Evolutionary conservation across 2,113 vertebrate species (phyloP).

Genomic region (Micromys minutus): DNA sequence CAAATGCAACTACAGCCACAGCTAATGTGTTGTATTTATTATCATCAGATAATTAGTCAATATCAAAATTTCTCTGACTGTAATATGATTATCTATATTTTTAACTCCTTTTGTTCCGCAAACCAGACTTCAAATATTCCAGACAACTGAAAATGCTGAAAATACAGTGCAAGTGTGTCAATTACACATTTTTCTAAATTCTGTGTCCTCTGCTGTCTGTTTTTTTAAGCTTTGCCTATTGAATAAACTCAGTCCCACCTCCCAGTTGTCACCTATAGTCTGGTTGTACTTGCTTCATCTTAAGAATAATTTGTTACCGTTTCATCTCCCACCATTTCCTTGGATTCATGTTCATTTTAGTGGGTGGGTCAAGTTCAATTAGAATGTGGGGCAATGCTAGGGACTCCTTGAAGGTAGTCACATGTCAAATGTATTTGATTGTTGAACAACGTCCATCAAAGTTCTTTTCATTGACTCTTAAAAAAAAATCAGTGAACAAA

Average conservation of each 20-base stretch:
- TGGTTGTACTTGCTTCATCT: neutral
- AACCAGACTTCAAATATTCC: neutral
- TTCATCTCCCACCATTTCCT: neutral
- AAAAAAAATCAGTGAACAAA: neutral
- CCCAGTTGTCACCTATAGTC: neutral
- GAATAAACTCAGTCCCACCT: neutral
- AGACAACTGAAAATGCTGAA: neutral
- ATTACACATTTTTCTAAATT: neutral
- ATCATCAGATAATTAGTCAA: neutral
- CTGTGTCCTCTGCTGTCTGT: neutral
- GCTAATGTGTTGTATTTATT: too few species aligned
- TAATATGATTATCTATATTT: neutral
- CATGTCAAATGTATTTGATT: neutral
- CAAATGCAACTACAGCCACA: neutral
- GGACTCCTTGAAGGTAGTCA: neutral
- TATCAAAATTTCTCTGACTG: neutral
- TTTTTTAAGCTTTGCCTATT: neutral
- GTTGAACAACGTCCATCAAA: neutral
- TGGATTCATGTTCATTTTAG: neutral
- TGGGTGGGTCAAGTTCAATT: neutral
- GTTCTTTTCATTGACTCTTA: neutral
- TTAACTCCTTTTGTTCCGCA: neutral
- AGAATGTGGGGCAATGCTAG: neutral
- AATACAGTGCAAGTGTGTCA: neutral
- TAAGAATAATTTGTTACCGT: neutral